A percentile compares a stretch with the other conserved stretches of the same genome.
Conservation (phyloP, 2,888 invertebrate genomes). For the Eurois occulta region DNA sequence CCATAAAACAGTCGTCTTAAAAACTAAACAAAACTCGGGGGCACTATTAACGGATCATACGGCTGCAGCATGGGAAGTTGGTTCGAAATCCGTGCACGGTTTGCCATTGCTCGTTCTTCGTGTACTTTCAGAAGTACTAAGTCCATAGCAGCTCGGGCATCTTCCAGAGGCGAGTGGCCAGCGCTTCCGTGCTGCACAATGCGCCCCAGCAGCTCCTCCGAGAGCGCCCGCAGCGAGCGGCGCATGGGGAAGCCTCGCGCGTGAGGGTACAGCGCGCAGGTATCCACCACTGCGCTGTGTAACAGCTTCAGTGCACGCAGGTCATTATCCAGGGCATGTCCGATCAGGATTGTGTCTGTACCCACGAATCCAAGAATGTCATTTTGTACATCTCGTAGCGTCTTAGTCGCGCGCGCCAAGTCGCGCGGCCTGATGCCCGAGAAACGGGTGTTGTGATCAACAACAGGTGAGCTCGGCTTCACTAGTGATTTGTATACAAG, state of each 20-base stretch:
- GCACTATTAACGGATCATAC: conserved; percentile 87
- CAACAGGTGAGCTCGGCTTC: conserved; percentile 94
- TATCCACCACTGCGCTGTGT: conserved; percentile 96
- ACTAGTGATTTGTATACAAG: conserved; percentile 96
- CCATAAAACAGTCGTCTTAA: conserved; percentile 80
- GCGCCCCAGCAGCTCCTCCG: conserved; percentile 93
- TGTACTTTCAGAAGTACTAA: conserved; percentile 95
- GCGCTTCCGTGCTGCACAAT: conserved; percentile 94
- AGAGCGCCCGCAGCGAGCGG: conserved; percentile 95
- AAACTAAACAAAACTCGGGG: conserved; percentile 82
- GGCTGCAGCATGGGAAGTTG: conserved; percentile 83
- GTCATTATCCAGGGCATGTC: conserved; percentile 99
- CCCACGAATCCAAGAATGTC: conserved; percentile 95
- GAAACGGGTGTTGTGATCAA: conserved; percentile 98
- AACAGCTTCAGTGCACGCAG: conserved; percentile 95
- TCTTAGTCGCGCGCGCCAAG: conserved; percentile 92
- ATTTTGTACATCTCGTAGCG: conserved; percentile 95
- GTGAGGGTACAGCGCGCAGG: conserved; percentile 97
- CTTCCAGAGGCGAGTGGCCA: conserved; percentile 98
- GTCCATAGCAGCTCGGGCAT: conserved; percentile 97
- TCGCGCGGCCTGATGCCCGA: conserved; percentile 95
- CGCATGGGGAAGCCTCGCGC: conserved; percentile 95
- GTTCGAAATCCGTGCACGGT: conserved; percentile 73
- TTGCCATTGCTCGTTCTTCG: conserved; percentile 74
- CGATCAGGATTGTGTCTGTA: conserved; percentile 96